Evolutionary conservation across 2,113 vertebrate genomes (phyloP), one percentile per base, ranked within the genome.

Genomic region (Phylloscopus trochilus): DNA sequence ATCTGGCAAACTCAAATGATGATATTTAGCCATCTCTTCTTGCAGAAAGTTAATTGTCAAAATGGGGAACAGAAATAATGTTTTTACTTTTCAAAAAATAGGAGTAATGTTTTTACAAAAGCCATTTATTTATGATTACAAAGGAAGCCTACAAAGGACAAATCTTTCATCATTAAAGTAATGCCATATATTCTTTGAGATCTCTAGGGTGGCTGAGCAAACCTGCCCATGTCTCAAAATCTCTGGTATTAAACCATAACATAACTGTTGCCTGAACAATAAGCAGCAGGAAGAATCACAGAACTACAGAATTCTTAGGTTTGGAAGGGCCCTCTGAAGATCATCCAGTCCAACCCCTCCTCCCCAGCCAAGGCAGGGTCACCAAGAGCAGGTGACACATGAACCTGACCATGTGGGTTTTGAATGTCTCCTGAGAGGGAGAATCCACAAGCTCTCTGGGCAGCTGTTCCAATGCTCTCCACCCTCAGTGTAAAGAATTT

Each of bases 361-460:
- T 56, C 24, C 23, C 2, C 18, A 3, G 4, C 20, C 41, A 55
- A 55, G 35, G n/a, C 30, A 79, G 30, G 12, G 7, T 55, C n/a
- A 30, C 7, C 6, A 11, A 3, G 8, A 55, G 13, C 31, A 37
- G 37, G 8, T 73, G 10, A 37, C 31, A 73, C 21, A 58, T 0
- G 9, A 27, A 43, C 0, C 0, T 11, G 18, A 23, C 26, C 21
- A 31, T 5, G 4, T 51, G 31, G 26, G 18, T 51, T 88, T 81
- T 56, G 15, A 66, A 31, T 37, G 6, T 33, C 31, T 66, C 15
- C 59, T 59, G 44, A 58, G 2, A 59, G 10, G 24, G 6, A 43
- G 13, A 43, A 5, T 35, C 13, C 44, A 58, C 3, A 5, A 26
- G 9, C 8, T 67, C 7, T 2, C 26, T 1, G 0, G 11, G 13